Percentiles rank a stretch among this genome's conserved stretches.
These are phyloP conservation scores for Tenualosa thibaudeaui DNA, from an alignment of 2,797 vertebrate genomes.

Conservation along the genomic window DNA sequence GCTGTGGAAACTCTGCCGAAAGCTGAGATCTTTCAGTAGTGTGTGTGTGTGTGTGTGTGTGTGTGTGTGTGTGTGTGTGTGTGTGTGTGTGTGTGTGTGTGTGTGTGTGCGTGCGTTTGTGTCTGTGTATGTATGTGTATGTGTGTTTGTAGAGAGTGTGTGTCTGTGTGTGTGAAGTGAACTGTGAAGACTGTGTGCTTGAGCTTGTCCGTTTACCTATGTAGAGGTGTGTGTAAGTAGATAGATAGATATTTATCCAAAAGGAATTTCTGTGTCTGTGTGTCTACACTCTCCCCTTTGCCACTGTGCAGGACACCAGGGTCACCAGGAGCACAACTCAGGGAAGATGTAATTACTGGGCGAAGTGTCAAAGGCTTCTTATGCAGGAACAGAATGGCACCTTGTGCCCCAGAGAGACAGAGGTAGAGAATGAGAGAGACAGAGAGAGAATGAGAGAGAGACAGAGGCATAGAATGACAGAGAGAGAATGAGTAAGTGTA, in stretches of 20 bases:
- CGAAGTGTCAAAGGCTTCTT: neutral
- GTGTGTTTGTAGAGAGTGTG: conserved; percentile 23
- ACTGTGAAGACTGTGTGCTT: conserved; percentile 16
- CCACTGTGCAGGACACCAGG: neutral
- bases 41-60: conserved; percentile 50
- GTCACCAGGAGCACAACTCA: neutral
- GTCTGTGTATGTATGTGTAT: neutral
- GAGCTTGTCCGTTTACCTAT: conserved; percentile 1
- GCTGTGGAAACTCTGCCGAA: conserved; percentile 73
- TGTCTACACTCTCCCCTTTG: neutral
- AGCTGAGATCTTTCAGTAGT: conserved; percentile 49
- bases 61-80: conserved; percentile 37
- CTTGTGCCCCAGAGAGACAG: neutral
- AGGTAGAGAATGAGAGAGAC: neutral
- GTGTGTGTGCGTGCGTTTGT: conserved; percentile 50
- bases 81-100: conserved; percentile 35
- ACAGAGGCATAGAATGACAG: neutral
- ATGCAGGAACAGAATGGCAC: neutral
- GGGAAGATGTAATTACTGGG: neutral
- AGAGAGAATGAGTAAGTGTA: neutral
- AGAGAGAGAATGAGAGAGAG: no score
- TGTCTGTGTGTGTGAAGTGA: conserved; percentile 16
- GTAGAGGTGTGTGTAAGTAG: neutral
- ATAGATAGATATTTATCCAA: neutral
- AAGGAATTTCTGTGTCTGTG: neutral